Conservation (phyloP, 2,888 invertebrate genomes). For the Noctua comes region DNA sequence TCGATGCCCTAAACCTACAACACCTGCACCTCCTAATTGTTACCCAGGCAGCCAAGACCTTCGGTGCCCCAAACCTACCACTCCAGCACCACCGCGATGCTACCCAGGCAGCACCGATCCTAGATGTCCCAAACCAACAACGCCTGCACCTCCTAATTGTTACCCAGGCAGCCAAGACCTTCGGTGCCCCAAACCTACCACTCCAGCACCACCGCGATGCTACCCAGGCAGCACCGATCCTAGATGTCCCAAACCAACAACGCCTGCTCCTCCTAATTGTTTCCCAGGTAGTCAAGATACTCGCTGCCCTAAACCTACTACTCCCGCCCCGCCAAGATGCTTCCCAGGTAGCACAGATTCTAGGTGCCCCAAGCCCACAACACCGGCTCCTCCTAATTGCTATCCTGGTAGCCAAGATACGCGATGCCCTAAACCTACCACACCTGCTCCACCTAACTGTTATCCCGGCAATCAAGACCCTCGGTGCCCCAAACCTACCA, state of each 20-base stretch:
- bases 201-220: conserved; percentile 56
- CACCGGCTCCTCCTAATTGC: conserved; percentile 65
- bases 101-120: conserved; percentile 64
- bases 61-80: not conserved
- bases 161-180: conserved; percentile 66
- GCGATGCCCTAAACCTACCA: conserved; percentile 76
- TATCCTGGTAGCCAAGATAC: conserved; percentile 76
- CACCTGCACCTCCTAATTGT: not conserved
- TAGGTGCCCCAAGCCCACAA: conserved; percentile 63
- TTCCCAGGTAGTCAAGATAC: conserved; percentile 54
- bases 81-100: conserved; percentile 47
- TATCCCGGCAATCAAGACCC: conserved; percentile 68
- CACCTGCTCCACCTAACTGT: conserved; percentile 70
- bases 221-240: conserved; percentile 66
- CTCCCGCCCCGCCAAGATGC: conserved; percentile 1
- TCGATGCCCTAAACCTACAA: not conserved
- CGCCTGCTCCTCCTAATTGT: too few relatives aligned
- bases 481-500: conserved; percentile 63
- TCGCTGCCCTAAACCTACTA: not conserved
- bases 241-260: not conserved
- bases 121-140: conserved; percentile 65
- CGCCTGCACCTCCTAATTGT: conserved; percentile 62
- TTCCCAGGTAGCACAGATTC: conserved; percentile 75
- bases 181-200: conserved; percentile 65
- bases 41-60: not conserved